phyloP scores from a whole-genome alignment of 2,797 vertebrate genomes.

The Peromyscus eremicus region DNA sequence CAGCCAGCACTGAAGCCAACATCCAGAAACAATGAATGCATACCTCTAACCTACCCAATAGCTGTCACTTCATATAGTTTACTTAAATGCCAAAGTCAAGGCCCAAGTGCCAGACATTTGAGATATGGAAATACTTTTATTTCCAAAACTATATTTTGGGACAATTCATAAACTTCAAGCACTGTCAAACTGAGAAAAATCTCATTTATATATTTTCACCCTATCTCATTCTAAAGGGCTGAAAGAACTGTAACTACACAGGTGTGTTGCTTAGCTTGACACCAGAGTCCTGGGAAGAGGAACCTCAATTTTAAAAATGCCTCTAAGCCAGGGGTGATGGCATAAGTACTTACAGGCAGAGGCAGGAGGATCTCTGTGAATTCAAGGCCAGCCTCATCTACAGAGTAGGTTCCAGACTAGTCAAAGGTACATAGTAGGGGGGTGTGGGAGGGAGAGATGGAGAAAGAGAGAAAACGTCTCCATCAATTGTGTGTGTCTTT shows the following conservation, averaged over 20 bases:
- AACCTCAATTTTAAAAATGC: no score
- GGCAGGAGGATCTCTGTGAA: no score
- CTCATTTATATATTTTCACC: neutral
- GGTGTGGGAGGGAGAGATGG: neutral
- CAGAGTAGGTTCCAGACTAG: no score
- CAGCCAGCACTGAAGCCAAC: neutral
- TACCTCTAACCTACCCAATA: neutral
- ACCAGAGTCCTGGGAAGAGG: no score
- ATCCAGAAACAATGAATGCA: no score
- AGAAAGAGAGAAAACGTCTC: neutral
- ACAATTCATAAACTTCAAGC: neutral
- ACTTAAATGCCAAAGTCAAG: neutral
- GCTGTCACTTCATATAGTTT: neutral
- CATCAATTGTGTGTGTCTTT: neutral
- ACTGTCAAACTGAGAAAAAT: neutral
- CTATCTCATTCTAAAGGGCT: neutral
- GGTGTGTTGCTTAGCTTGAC: no score
- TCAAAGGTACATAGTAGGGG: neutral
- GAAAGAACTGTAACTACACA: neutral
- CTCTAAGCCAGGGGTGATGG: no score
- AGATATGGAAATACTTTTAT: neutral
- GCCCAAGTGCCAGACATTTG: neutral
- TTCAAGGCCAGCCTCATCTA: no score
- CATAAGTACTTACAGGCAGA: no score
- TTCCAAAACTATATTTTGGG: neutral